Percentiles rank a stretch among this genome's conserved stretches.
Evolutionary conservation across 2,113 vertebrate species (phyloP).

Genomic region (Blennius ocellaris): DNA sequence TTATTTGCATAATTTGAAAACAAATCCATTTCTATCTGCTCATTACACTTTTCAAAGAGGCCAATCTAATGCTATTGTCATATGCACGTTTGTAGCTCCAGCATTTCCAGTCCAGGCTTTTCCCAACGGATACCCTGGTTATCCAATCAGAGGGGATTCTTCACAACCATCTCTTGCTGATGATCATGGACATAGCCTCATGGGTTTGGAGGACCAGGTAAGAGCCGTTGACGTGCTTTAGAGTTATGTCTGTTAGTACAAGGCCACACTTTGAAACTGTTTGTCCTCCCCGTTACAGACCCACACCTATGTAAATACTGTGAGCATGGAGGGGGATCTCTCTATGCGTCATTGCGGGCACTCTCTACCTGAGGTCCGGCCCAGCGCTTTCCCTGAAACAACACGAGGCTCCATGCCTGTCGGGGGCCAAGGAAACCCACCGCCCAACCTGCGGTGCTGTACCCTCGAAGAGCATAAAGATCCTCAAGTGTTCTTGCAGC

Average conservation of each 20-base stretch:
- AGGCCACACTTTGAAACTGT: constrained; percentile 1
- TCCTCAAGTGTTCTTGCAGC: constrained; percentile 93
- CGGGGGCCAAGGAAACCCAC: constrained; percentile 69
- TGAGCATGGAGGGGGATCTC: constrained; percentile 89
- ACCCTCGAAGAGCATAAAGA: constrained; percentile 88
- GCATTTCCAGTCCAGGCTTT: constrained; percentile 91
- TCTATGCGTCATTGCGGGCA: constrained; percentile 91
- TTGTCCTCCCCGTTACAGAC: constrained; percentile 80
- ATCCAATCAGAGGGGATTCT: constrained; percentile 88
- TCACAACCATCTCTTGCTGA: constrained; percentile 91
- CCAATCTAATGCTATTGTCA: not conserved
- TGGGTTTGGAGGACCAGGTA: constrained; percentile 95
- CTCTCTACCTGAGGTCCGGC: constrained; percentile 90
- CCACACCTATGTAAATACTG: constrained; percentile 98
- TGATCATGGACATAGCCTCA: constrained; percentile 91
- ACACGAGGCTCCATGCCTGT: constrained; percentile 73
- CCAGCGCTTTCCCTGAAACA: constrained; percentile 84
- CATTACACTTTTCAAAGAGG: too few relatives aligned
- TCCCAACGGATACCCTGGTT: constrained; percentile 94
- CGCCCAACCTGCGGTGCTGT: constrained; percentile 84
- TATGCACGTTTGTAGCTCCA: constrained; percentile 80
- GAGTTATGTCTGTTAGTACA: not conserved
- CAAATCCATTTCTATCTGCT: too few relatives aligned
- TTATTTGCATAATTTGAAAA: too few relatives aligned
- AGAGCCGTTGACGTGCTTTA: not conserved